phyloP scores from a whole-genome alignment of 2,888 invertebrate genomes.

The Drosophila dives region DNA sequence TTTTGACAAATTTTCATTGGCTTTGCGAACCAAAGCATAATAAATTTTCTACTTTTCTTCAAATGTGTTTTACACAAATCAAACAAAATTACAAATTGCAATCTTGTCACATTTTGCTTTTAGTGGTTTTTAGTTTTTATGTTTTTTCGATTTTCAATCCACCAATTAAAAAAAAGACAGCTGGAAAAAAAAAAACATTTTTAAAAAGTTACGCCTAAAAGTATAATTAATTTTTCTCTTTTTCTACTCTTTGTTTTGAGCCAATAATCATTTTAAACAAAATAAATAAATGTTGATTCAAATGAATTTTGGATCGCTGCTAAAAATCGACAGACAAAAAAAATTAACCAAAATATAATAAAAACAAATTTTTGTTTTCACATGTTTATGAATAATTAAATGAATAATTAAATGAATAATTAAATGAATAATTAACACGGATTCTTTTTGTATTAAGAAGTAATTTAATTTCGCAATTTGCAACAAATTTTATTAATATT shows the following conservation, averaged over 20 bases:
- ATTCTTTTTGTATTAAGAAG: not conserved
- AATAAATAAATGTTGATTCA: no score
- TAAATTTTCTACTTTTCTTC: slow-evolving; percentile 69
- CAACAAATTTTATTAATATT: not conserved
- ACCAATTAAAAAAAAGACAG: not conserved
- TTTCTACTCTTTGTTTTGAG: no score
- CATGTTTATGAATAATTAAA: not conserved
- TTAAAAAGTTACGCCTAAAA: no score
- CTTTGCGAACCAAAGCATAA: slow-evolving; percentile 63
- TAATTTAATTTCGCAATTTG: not conserved
- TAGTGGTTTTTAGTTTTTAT: not conserved
- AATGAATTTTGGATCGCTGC: no score
- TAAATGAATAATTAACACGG: not conserved
- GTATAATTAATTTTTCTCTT: no score
- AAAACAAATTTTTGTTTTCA: not conserved
- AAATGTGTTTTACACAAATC: slow-evolving; percentile 67
- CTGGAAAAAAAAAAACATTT: no score
- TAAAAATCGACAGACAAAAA: not conserved
- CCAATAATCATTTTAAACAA: no score
- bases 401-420: not conserved
- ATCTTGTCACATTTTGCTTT: not conserved
- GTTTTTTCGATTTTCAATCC: not conserved
- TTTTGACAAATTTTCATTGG: slow-evolving; percentile 68
- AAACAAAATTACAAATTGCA: slow-evolving; percentile 6
- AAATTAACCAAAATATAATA: not conserved